phyloP scores from a whole-genome alignment of 2,888 invertebrate species.

The Acanthopleura granulata region DNA sequence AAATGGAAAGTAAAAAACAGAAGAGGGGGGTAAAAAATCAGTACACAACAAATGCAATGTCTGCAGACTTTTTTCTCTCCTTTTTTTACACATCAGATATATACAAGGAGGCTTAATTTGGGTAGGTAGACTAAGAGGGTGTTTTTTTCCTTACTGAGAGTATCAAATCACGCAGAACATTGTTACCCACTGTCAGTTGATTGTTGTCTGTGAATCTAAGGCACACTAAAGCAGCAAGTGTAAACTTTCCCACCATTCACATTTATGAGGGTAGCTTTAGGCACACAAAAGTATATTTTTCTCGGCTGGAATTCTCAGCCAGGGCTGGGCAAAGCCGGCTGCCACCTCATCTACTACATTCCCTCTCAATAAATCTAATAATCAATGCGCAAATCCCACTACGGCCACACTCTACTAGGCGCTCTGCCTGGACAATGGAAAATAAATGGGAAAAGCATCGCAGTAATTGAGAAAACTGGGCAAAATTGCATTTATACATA shows the following conservation, averaged over 20 bases:
- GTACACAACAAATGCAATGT: background rate
- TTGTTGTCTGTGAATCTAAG: too few species aligned
- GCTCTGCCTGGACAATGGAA: slow-evolving; percentile 15
- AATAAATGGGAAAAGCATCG: slow-evolving; percentile 19
- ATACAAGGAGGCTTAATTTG: background rate
- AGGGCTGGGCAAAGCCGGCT: background rate
- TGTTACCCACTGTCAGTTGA: slow-evolving; percentile 1
- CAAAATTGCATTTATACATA: slow-evolving; percentile 18
- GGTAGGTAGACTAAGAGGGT: too few species aligned
- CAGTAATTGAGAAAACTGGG: slow-evolving; percentile 15
- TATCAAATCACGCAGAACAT: background rate
- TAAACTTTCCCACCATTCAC: slow-evolving; percentile 9
- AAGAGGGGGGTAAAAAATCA: slow-evolving; percentile 2
- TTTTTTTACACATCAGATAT: background rate
- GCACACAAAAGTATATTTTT: background rate
- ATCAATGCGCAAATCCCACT: slow-evolving; percentile 14
- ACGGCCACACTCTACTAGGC: background rate
- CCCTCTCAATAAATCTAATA: slow-evolving; percentile 16
- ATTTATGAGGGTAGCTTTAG: slow-evolving; percentile 5
- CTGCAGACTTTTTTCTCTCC: background rate
- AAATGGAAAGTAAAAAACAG: slow-evolving; percentile 32
- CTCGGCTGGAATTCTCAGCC: background rate
- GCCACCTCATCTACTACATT: background rate
- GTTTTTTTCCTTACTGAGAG: background rate
- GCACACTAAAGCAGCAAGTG: background rate